Evolutionary conservation across 2,888 invertebrate genomes (phyloP).

Genomic region (Holacanthella duospinosa): DNA sequence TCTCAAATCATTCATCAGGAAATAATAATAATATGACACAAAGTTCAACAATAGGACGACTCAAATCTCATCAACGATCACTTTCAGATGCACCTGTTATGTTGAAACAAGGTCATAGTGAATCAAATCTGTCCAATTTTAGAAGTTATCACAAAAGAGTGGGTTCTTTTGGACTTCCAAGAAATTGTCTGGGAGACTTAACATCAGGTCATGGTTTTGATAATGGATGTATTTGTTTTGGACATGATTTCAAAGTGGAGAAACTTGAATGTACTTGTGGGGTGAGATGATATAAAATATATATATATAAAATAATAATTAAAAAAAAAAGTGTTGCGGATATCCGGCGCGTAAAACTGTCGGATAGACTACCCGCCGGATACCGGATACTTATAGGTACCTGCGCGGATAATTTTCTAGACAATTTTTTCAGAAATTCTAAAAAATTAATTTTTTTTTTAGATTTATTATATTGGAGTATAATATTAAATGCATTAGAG

Average conservation of each 20-base stretch:
- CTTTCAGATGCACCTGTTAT: slow-evolving; percentile 62
- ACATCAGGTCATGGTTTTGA: slow-evolving; percentile 92
- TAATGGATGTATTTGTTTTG: slow-evolving; percentile 86
- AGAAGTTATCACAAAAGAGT: slow-evolving; percentile 31
- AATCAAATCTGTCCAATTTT: slow-evolving; percentile 24
- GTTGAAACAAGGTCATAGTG: slow-evolving; percentile 41
- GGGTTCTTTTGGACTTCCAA: slow-evolving; percentile 36
- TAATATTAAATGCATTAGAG: too few species aligned
- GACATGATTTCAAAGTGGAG: slow-evolving; percentile 52
- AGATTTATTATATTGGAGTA: too few species aligned
- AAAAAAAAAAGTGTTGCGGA: too few species aligned
- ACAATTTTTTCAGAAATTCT: too few species aligned
- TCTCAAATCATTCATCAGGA: neutral
- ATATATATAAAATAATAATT: neutral
- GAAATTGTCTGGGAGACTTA: slow-evolving; percentile 63
- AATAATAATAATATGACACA: neutral
- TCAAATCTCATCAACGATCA: slow-evolving; percentile 70
- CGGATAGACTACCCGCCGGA: too few species aligned
- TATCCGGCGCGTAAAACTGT: too few species aligned
- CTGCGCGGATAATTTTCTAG: too few species aligned
- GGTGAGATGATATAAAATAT: slow-evolving; percentile 44
- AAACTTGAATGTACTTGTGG: slow-evolving; percentile 62
- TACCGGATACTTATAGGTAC: too few species aligned
- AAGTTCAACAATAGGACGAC: slow-evolving; percentile 8
- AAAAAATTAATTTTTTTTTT: too few species aligned